Conservation (phyloP, 1,140 invertebrate species). For the Ceratina japonica region DNA sequence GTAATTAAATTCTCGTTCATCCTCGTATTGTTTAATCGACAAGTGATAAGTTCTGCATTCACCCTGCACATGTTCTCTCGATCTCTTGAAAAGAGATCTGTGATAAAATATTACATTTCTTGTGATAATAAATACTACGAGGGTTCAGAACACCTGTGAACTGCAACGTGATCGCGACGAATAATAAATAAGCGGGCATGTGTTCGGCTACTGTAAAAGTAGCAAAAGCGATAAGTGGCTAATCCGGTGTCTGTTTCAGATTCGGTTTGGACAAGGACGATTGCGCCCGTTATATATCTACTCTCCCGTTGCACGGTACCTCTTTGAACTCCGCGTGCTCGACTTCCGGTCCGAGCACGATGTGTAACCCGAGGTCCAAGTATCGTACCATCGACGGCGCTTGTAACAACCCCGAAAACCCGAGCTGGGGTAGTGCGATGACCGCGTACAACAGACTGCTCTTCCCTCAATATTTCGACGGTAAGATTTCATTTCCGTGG, state of each 20-base stretch:
- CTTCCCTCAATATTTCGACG: constrained; percentile 81
- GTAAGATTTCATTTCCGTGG: constrained; percentile 72
- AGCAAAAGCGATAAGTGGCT: background rate
- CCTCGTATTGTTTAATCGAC: too few relatives aligned
- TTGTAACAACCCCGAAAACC: constrained; percentile 83
- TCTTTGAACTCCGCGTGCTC: constrained; percentile 79
- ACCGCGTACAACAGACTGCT: constrained; percentile 81
- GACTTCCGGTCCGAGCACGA: constrained; percentile 74
- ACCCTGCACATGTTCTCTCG: too few relatives aligned
- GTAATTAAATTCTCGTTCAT: too few relatives aligned
- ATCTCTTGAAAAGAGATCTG: too few relatives aligned
- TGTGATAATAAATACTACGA: too few relatives aligned
- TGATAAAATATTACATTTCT: too few relatives aligned
- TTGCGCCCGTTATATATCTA: constrained; percentile 82
- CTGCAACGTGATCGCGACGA: background rate
- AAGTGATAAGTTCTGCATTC: too few relatives aligned
- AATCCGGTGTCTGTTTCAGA: constrained; percentile 67
- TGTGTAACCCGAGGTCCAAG: constrained; percentile 73
- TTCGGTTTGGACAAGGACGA: constrained; percentile 80
- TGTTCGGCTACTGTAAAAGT: background rate
- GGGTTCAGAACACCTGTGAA: too few relatives aligned
- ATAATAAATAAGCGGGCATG: background rate
- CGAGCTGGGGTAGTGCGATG: constrained; percentile 81
- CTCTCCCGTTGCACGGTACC: constrained; percentile 79
- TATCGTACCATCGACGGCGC: constrained; percentile 83